These are phyloP conservation scores for Spilarctia lutea DNA, from an alignment of 2,888 invertebrate species.

Conservation along the genomic window DNA sequence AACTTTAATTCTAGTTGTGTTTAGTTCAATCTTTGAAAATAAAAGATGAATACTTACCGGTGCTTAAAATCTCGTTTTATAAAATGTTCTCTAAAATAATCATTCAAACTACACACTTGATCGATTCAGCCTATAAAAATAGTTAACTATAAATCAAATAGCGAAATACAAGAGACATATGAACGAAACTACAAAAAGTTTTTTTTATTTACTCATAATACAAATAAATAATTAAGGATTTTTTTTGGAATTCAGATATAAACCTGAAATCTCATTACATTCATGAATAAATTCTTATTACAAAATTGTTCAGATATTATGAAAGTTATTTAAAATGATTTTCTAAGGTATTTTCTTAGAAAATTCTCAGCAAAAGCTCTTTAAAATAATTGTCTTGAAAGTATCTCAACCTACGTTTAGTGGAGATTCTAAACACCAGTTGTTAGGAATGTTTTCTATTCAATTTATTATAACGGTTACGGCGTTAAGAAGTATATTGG, in stretches of 20 bases:
- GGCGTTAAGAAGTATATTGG: not conserved
- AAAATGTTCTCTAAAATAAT: no score
- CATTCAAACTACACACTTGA: no score
- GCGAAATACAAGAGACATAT: no score
- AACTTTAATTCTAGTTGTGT: no score
- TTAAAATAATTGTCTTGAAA: conserved; percentile 2
- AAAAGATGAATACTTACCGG: no score
- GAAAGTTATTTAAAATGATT: conserved; percentile 10
- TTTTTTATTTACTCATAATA: not conserved
- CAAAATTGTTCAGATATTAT: not conserved
- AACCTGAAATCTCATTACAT: not conserved
- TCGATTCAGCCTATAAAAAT: no score
- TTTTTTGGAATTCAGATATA: not conserved
- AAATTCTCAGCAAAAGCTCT: conserved; percentile 9
- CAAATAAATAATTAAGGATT: not conserved
- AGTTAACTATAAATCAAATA: no score
- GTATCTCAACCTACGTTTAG: not conserved
- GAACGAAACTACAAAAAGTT: no score
- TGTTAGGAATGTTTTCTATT: conserved; percentile 1
- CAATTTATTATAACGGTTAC: not conserved
- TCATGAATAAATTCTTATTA: not conserved
- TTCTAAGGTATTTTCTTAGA: not conserved
- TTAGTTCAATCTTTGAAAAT: no score
- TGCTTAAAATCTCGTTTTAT: no score
- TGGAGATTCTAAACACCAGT: not conserved